A percentile compares a stretch with the other conserved stretches of the same genome.
Evolutionary conservation across 2,797 vertebrate genomes (phyloP).

Genomic region (Acomys russatus): DNA sequence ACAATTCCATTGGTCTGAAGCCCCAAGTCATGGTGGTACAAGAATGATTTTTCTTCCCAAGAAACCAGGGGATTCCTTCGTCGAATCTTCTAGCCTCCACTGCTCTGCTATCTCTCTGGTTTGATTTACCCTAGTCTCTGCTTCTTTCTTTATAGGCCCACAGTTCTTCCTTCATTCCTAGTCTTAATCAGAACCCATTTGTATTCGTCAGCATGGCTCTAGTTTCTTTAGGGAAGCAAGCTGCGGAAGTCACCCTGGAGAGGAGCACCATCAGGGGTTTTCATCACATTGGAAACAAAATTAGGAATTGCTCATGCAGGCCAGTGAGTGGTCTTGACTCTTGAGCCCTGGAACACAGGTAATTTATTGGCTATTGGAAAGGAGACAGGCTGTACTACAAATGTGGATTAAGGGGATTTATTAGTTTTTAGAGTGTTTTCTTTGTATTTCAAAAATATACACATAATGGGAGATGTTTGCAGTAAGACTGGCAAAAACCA

Average conservation of each 20-base stretch:
- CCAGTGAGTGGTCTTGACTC: constrained; percentile 46
- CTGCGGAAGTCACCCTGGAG: neutral
- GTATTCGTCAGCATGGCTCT: neutral
- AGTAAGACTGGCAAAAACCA: constrained; percentile 66
- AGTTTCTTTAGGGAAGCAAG: neutral
- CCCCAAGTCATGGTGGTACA: neutral
- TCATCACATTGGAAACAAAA: neutral
- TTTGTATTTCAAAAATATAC: constrained; percentile 71
- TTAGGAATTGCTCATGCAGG: constrained; percentile 3
- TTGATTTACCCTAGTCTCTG: neutral
- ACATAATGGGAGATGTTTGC: constrained; percentile 61
- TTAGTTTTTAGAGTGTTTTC: constrained; percentile 65
- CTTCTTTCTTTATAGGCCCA: neutral
- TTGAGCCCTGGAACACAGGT: constrained; percentile 36
- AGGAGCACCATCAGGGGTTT: neutral
- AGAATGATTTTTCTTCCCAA: neutral
- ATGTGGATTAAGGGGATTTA: constrained; percentile 74
- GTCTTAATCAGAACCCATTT: neutral
- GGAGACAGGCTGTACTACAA: constrained; percentile 70
- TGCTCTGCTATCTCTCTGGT: neutral
- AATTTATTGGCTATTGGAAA: constrained; percentile 74
- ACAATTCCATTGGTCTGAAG: neutral
- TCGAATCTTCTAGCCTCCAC: neutral
- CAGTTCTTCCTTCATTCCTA: neutral
- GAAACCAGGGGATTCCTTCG: neutral